These are phyloP conservation scores for Leiothrix lutea DNA, from an alignment of 2,113 vertebrate genomes.

Conservation along the genomic window DNA sequence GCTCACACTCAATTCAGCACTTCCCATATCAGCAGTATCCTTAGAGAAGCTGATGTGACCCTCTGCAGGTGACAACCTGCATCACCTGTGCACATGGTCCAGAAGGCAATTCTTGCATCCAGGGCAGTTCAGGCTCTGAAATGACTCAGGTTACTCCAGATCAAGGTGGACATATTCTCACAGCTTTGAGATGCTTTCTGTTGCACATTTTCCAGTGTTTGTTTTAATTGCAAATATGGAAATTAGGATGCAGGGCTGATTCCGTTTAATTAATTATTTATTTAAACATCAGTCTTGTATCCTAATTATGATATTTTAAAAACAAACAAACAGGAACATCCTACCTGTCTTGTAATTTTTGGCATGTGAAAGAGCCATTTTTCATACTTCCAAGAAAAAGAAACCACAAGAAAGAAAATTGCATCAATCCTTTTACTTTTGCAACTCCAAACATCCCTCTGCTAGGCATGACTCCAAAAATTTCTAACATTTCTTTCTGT, in stretches of 20 bases:
- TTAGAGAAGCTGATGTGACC: background rate
- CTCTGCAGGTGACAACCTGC: background rate
- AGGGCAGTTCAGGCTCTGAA: slow-evolving; percentile 8
- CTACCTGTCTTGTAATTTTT: background rate
- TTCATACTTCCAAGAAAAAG: background rate
- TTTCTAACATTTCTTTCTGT: slow-evolving; percentile 32
- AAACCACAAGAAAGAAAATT: background rate
- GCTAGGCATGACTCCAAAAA: slow-evolving; percentile 28
- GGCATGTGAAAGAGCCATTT: background rate
- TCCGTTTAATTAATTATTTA: background rate
- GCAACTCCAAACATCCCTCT: slow-evolving; percentile 25
- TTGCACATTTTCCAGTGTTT: background rate
- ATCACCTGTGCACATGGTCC: background rate
- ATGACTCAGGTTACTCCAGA: background rate
- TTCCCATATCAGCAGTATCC: background rate
- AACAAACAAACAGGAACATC: slow-evolving; percentile 1
- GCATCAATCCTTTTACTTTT: background rate
- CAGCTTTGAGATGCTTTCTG: background rate
- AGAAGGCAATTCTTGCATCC: background rate
- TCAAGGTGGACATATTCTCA: background rate
- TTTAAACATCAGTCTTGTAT: background rate
- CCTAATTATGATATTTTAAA: slow-evolving; percentile 11
- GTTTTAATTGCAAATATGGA: slow-evolving; percentile 23
- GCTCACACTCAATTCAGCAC: background rate
- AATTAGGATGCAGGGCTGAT: background rate